Conservation (phyloP, 2,797 vertebrate genomes). For the Crenichthys baileyi region DNA sequence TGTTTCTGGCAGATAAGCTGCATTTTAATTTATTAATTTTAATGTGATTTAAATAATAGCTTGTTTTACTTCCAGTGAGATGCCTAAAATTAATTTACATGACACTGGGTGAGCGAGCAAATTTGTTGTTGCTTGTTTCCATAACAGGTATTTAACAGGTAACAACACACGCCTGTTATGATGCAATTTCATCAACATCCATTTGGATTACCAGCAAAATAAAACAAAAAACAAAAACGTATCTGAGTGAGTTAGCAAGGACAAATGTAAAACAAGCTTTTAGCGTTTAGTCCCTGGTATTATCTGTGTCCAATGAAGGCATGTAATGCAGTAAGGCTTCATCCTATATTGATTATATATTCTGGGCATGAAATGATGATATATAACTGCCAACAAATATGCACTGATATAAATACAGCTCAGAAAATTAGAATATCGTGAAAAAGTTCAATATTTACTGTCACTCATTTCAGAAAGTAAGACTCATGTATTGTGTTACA, state of each 20-base stretch:
- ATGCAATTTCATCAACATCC: slow-evolving; percentile 2
- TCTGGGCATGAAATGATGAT: too few species aligned
- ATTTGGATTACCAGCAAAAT: slow-evolving; percentile 1
- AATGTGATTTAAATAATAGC: neutral
- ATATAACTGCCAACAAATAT: too few species aligned
- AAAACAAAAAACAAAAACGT: neutral
- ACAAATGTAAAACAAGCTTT: neutral
- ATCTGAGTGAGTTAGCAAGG: neutral
- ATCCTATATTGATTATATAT: too few species aligned
- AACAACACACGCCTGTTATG: neutral
- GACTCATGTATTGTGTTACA: too few species aligned
- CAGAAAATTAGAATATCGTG: too few species aligned
- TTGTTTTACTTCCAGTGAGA: neutral
- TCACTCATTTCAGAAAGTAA: too few species aligned
- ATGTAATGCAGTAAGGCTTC: neutral
- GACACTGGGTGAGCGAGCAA: neutral
- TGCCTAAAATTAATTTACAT: neutral
- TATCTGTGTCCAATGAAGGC: neutral
- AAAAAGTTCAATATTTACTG: too few species aligned
- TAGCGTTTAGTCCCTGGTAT: neutral
- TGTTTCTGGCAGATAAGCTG: neutral
- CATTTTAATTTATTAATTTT: neutral
- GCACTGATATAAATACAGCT: too few species aligned
- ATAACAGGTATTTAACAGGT: neutral
- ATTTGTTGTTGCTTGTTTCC: slow-evolving; percentile 10